Conservation (phyloP, 2,888 invertebrate genomes). For the Lasiommata megera region DNA sequence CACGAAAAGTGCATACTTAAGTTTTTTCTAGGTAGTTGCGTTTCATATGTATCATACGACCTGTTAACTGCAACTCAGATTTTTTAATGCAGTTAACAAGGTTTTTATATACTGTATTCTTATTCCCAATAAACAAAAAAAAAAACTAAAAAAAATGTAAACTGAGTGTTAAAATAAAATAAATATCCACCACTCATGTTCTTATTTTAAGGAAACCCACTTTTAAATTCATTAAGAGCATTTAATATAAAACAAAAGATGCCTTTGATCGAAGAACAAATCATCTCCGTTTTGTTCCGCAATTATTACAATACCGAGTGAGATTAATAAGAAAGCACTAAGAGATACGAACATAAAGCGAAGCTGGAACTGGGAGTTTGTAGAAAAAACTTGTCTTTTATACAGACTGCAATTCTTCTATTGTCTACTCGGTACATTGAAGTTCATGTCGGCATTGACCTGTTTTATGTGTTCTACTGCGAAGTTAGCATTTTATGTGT, state of each 20-base stretch:
- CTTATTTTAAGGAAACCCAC: no score
- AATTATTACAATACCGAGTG: slow-evolving; percentile 7
- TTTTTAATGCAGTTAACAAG: no score
- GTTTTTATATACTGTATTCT: no score
- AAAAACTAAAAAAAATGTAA: no score
- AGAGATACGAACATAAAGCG: not conserved
- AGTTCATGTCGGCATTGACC: slow-evolving; percentile 12
- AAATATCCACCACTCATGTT: no score
- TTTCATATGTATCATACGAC: no score
- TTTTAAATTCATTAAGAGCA: not conserved
- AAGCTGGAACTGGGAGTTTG: slow-evolving; percentile 1
- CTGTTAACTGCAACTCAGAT: no score
- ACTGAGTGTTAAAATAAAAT: no score
- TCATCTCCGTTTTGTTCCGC: not conserved
- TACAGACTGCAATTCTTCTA: slow-evolving; percentile 9
- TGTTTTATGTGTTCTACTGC: not conserved
- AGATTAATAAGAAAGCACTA: slow-evolving; percentile 7
- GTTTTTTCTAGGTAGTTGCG: no score
- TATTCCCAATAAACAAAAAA: no score
- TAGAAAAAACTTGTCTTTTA: slow-evolving; percentile 2
- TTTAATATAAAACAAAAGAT: not conserved
- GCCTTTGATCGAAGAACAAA: slow-evolving; percentile 2
- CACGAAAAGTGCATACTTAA: no score
- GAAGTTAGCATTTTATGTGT: not conserved
- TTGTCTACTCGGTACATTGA: slow-evolving; percentile 8